These are phyloP conservation scores for Tetrao urogallus DNA, from an alignment of 2,113 vertebrate genomes.

Conservation along the genomic window DNA sequence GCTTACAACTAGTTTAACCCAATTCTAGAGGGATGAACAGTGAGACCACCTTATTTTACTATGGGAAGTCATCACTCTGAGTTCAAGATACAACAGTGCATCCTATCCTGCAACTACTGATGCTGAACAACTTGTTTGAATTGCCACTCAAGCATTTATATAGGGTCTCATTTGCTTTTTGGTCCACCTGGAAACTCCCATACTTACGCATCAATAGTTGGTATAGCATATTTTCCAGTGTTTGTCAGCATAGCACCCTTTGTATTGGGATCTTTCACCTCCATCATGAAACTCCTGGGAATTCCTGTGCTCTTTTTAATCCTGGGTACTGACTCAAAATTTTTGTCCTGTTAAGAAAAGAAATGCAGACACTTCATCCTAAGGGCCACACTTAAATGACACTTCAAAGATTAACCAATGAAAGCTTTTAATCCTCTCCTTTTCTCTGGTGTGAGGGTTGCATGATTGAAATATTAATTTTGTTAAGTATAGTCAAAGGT, in stretches of 20 bases:
- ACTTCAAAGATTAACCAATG: neutral
- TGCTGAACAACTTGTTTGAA: neutral
- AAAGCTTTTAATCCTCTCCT: neutral
- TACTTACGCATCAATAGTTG: conserved; percentile 96
- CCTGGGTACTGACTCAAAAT: conserved; percentile 86
- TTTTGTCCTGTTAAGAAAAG: conserved; percentile 86
- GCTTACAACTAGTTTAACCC: neutral
- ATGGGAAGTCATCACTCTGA: neutral
- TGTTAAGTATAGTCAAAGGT: accelerated
- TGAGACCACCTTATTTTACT: too few species aligned
- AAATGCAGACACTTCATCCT: neutral
- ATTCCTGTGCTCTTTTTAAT: conserved; percentile 98
- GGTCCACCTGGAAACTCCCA: neutral
- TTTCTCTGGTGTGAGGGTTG: accelerated
- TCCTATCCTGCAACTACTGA: neutral
- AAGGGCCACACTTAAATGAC: neutral
- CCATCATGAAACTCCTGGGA: conserved; percentile 96
- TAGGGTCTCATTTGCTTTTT: accelerated
- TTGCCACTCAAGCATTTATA: accelerated
- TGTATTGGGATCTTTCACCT: conserved; percentile 94
- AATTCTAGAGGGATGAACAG: neutral
- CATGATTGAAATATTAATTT: neutral
- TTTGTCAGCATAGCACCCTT: conserved; percentile 98
- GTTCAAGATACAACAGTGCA: accelerated
- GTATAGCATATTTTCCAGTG: conserved; percentile 93